Evolutionary conservation across 2,888 invertebrate genomes (phyloP).

Genomic region (Pharmacophagus antenor): DNA sequence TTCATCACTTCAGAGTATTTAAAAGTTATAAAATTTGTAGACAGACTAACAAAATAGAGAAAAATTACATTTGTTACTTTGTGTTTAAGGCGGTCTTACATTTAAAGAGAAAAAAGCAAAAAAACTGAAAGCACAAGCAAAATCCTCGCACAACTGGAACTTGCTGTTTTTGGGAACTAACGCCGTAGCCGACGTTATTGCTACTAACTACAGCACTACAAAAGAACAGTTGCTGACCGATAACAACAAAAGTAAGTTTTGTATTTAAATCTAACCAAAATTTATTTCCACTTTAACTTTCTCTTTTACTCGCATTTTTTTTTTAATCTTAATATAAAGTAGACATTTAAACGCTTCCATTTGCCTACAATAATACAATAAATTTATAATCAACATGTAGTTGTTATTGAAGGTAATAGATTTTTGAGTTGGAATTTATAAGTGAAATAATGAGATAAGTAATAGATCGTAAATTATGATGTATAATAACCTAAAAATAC

Average conservation of each 20-base stretch:
- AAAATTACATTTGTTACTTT: background rate
- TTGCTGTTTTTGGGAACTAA: conserved; percentile 95
- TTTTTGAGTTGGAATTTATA: too few relatives aligned
- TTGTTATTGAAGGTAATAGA: too few relatives aligned
- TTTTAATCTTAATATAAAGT: background rate
- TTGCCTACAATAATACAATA: too few relatives aligned
- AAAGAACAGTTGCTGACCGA: conserved; percentile 87
- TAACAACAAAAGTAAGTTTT: conserved; percentile 60
- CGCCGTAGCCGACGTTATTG: conserved; percentile 95
- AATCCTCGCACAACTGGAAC: conserved; percentile 96
- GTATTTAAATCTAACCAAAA: background rate
- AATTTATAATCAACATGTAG: too few relatives aligned
- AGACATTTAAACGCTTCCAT: too few relatives aligned
- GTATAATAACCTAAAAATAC: too few relatives aligned
- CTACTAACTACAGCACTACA: conserved; percentile 89
- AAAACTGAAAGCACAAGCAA: conserved; percentile 87
- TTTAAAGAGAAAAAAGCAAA: conserved; percentile 92
- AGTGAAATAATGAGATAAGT: too few relatives aligned
- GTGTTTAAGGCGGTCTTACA: conserved; percentile 81
- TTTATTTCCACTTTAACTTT: background rate
- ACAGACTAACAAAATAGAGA: too few relatives aligned
- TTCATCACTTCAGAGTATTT: too few relatives aligned
- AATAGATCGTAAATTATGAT: too few relatives aligned
- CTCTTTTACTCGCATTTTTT: too few relatives aligned
- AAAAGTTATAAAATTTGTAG: too few relatives aligned